A percentile compares a stretch with the other conserved stretches of the same genome.
Evolutionary conservation across 2,113 vertebrate species (phyloP).

Genomic region (Lathamus discolor): DNA sequence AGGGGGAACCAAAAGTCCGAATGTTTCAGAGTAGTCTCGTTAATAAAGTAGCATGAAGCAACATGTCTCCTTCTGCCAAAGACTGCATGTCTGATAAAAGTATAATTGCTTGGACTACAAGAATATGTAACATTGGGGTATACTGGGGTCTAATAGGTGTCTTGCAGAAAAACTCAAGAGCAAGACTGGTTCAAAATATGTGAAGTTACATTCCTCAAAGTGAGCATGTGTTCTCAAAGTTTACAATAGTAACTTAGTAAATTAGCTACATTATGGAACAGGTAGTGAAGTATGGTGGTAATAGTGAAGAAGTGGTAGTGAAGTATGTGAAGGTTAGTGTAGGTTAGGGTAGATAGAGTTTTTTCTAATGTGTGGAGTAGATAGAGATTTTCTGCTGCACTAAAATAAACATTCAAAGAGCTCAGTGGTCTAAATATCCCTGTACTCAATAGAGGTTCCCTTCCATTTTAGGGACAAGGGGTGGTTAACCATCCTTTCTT

Average conservation of each 20-base stretch:
- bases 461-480: neutral
- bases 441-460: neutral
- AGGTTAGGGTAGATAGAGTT: neutral
- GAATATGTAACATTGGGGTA: neutral
- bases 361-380: neutral
- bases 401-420: neutral
- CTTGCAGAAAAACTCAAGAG: neutral
- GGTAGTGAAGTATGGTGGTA: too few species aligned
- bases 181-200: neutral
- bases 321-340: neutral
- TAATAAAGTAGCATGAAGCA: conserved; percentile 38
- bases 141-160: neutral
- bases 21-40: conserved; percentile 2
- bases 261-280: neutral
- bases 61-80: neutral
- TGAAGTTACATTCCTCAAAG: neutral
- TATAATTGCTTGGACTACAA: neutral
- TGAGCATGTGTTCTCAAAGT: neutral
- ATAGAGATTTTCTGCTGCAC: neutral
- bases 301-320: neutral
- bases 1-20: neutral
- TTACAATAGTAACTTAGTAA: neutral
- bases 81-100: neutral
- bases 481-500: neutral
- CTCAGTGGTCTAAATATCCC: neutral